Conservation (phyloP, 2,797 vertebrate species). For the Cyclopterus lumpus region DNA sequence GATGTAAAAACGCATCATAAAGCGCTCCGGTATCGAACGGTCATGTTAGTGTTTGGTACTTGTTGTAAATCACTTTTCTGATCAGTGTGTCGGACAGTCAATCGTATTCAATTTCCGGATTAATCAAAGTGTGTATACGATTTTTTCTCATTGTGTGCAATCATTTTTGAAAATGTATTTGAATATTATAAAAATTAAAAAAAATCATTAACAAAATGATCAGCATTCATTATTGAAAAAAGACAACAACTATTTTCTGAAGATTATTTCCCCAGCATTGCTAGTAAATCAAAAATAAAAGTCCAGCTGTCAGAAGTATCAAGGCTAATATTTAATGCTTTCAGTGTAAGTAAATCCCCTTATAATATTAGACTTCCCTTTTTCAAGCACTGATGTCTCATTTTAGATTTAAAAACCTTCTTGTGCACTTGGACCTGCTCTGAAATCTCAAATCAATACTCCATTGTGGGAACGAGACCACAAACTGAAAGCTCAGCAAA, state of each 20-base stretch:
- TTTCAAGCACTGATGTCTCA: conserved; percentile 28
- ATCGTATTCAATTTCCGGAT: background rate
- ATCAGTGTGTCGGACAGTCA: background rate
- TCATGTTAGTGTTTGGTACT: background rate
- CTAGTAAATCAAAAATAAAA: too few relatives aligned
- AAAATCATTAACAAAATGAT: background rate
- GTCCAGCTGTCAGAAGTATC: too few relatives aligned
- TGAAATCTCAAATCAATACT: conserved; percentile 55
- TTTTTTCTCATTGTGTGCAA: background rate
- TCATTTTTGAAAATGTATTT: background rate
- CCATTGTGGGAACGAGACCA: conserved; percentile 38
- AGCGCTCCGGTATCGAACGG: background rate
- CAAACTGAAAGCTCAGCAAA: conserved; percentile 39
- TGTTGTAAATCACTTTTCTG: background rate
- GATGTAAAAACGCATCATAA: conserved; percentile 3
- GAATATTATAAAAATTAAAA: background rate
- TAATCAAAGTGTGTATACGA: background rate
- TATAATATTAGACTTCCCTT: conserved; percentile 17
- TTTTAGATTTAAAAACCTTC: conserved; percentile 28
- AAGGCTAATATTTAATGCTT: background rate
- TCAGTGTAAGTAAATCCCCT: too few relatives aligned
- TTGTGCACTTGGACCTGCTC: conserved; percentile 20
- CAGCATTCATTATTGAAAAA: too few relatives aligned
- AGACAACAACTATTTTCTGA: background rate
- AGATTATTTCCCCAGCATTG: background rate